These are phyloP conservation scores for Psilopsiagon aymara DNA, from an alignment of 2,113 vertebrate genomes.

Conservation along the genomic window DNA sequence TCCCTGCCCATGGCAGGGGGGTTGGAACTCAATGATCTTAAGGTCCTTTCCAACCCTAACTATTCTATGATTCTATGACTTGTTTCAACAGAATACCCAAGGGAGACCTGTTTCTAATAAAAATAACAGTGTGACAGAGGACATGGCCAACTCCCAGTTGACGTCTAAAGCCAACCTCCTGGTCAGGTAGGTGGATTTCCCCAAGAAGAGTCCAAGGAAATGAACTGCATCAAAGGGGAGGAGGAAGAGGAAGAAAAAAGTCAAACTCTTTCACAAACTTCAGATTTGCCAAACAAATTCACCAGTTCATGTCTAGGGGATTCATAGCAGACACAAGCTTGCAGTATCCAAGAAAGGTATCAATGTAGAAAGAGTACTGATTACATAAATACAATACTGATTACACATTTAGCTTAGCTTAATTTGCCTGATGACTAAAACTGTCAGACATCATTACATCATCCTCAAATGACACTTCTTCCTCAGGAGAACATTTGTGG, in stretches of 20 bases:
- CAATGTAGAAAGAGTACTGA: not conserved
- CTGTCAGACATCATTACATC: fast-evolving
- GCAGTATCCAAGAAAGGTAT: not conserved
- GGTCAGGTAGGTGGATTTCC: not conserved
- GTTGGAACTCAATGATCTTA: too few species aligned
- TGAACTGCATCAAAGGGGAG: not conserved
- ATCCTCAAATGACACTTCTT: not conserved
- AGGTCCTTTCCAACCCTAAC: too few species aligned
- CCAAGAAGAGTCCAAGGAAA: not conserved
- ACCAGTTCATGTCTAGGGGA: not conserved
- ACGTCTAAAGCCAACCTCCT: not conserved
- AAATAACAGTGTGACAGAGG: not conserved
- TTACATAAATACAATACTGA: not conserved
- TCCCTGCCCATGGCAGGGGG: too few species aligned
- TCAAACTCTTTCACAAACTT: not conserved
- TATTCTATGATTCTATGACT: not conserved
- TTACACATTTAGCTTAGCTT: not conserved
- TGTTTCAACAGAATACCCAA: not conserved
- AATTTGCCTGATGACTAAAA: not conserved
- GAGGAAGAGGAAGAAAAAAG: not conserved
- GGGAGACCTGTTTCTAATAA: not conserved
- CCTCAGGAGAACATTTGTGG: not conserved
- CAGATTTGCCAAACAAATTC: not conserved
- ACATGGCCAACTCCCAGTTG: not conserved
- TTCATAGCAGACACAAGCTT: not conserved